Evolutionary conservation across 2,797 vertebrate genomes (phyloP), one percentile per base, ranked within the genome.

Genomic region (Sebastes nivosus): DNA sequence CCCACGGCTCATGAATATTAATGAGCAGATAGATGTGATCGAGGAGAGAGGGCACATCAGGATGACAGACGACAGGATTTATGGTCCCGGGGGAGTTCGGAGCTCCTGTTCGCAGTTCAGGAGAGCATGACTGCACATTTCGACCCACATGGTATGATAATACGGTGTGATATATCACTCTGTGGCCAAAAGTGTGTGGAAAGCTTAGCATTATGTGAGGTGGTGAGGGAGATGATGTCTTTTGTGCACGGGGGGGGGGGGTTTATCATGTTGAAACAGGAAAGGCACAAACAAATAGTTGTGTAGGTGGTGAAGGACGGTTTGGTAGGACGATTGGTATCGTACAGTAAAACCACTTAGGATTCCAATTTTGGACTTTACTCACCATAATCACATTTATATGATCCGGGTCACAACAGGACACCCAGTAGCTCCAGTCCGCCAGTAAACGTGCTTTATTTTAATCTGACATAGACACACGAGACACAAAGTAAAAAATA

Each of bases 1-100:
- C 85, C 89, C 82, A 71, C 65, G 6, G 57, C 29, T 82, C 85
- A 85, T 93, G 88, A 88, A 92, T 93, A 90, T 91, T 81, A 77
- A 90, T 71, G 85, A 86, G 77, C 77, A 52, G 72, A 66, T 66
- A 59, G 76, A 72, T 8, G 77, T 38, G 75, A 55, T 54, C 8
- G 55, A 69, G 64, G 67, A 46, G 65, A 20, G 72, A 63, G 80
- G 66, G 38, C n/a, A 3, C 72, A 25, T 71, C 29, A 18, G 38
- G 81, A 72, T 42, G 83, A 82, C 77, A 77, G 72, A 16, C 22
- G 66, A 75, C 71, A 66, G 69, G 32, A 65, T 81, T 80, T 85
- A 67, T 71, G 77, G 29, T 66, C 36, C 25, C 0, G 22, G 42
- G 46, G 72, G 52, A 25, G 58, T 54, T 69, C 1, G 54, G 6